A percentile compares a stretch with the other conserved stretches of the same genome.
phyloP scores from a whole-genome alignment of 2,888 invertebrate species.

The Apotomis capreana region DNA sequence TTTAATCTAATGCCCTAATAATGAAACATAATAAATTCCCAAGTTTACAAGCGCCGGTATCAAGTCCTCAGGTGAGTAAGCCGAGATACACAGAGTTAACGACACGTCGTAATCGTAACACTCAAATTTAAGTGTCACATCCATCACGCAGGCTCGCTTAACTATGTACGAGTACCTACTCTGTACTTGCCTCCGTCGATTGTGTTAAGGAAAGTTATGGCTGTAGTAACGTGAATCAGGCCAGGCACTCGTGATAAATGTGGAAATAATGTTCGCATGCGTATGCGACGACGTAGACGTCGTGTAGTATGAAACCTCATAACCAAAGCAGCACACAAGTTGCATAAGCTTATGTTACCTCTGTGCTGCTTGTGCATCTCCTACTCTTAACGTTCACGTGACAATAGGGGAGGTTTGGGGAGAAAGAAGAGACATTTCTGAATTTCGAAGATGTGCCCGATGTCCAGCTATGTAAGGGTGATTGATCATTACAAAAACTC shows the following conservation, averaged over 20 bases:
- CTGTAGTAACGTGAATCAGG: constrained; percentile 3
- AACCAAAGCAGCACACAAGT: too few relatives aligned
- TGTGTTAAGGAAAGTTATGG: constrained; percentile 16
- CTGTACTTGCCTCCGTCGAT: constrained; percentile 10
- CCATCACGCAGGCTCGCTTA: constrained; percentile 43
- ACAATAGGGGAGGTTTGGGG: too few relatives aligned
- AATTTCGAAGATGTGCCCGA: too few relatives aligned
- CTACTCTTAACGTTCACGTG: too few relatives aligned
- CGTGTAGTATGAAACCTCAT: too few relatives aligned
- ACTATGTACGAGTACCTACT: constrained; percentile 20
- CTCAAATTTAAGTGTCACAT: constrained; percentile 49
- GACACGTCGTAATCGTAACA: constrained; percentile 46
- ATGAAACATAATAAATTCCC: constrained; percentile 40
- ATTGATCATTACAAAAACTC: too few relatives aligned
- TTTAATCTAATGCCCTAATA: constrained; percentile 24
- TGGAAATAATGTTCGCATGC: neutral
- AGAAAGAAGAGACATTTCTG: too few relatives aligned
- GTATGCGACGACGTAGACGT: too few relatives aligned
- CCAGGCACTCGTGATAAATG: neutral
- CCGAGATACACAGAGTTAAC: constrained; percentile 45
- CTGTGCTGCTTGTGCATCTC: too few relatives aligned
- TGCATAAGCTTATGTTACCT: too few relatives aligned
- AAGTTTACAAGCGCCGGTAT: constrained; percentile 33
- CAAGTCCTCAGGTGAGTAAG: constrained; percentile 38
- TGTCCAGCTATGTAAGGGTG: too few relatives aligned